Conservation (phyloP, 2,797 vertebrate species). For the Enteromius unitaeniatus region DNA sequence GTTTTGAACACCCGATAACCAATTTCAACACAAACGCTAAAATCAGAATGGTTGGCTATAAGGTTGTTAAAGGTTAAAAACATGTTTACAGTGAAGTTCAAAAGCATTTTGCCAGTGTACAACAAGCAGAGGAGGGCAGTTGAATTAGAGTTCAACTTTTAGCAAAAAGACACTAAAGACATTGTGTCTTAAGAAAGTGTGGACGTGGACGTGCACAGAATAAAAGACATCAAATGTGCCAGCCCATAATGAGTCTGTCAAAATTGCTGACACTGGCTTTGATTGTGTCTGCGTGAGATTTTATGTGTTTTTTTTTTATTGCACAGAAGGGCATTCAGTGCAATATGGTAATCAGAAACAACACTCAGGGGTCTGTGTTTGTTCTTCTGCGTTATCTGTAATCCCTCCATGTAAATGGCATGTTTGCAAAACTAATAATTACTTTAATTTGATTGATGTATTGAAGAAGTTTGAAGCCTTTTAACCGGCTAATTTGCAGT, state of each 20-base stretch:
- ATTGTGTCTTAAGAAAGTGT: neutral
- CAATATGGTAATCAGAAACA: constrained; percentile 30
- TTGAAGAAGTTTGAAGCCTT: constrained; percentile 1
- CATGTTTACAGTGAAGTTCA: neutral
- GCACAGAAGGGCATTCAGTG: constrained; percentile 6
- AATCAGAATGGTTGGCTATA: neutral
- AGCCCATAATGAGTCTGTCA: constrained; percentile 32
- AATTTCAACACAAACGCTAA: neutral
- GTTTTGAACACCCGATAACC: neutral
- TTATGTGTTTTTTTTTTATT: neutral
- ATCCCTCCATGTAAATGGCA: constrained; percentile 21
- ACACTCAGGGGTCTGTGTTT: constrained; percentile 14
- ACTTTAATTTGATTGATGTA: constrained; percentile 15
- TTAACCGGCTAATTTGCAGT: constrained; percentile 12
- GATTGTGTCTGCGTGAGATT: constrained; percentile 16
- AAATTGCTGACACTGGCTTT: constrained; percentile 21
- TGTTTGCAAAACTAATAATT: constrained; percentile 44
- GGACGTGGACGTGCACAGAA: constrained; percentile 38
- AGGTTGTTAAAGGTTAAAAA: neutral
- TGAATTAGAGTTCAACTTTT: neutral
- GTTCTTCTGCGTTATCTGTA: constrained; percentile 23
- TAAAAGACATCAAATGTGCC: constrained; percentile 30
- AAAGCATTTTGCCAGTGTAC: neutral
- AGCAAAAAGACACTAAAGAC: neutral
- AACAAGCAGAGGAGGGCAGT: neutral